Conservation (phyloP, 2,113 vertebrate species). For the Pavo muticus region DNA sequence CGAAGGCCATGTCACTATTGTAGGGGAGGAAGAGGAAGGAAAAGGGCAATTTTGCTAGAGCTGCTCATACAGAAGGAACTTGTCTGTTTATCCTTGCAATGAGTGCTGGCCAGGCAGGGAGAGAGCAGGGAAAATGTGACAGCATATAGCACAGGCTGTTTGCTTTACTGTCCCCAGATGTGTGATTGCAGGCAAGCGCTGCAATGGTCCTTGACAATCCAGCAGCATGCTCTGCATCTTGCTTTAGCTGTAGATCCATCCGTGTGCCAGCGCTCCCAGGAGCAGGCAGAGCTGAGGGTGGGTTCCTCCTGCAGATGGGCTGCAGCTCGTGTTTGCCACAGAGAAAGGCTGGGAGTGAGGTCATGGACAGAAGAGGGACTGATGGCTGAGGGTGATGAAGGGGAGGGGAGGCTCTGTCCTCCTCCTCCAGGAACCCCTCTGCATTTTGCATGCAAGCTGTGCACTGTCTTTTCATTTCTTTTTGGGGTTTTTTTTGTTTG, state of each 20-base stretch:
- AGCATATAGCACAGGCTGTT: not conserved
- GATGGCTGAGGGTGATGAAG: not conserved
- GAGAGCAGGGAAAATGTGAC: not conserved
- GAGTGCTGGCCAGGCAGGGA: not conserved
- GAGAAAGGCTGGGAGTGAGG: conserved; percentile 48
- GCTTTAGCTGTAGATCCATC: not conserved
- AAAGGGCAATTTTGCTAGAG: not conserved
- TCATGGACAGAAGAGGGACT: conserved; percentile 46
- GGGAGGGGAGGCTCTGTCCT: not conserved
- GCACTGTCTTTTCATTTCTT: not conserved
- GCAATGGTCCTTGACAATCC: not conserved
- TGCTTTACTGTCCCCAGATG: not conserved
- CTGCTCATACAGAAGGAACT: not conserved
- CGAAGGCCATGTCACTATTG: rapidly evolving
- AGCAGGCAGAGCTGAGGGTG: not conserved
- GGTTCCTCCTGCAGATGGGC: not conserved
- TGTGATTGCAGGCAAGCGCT: not conserved
- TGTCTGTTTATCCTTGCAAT: rapidly evolving
- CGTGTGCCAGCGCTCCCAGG: too few species aligned
- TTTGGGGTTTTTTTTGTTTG: too few species aligned
- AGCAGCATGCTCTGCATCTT: not conserved
- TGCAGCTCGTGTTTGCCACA: too few species aligned
- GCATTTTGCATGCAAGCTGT: not conserved
- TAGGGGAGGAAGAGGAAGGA: conserved; percentile 30
- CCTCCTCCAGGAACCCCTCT: not conserved